Conservation (phyloP, 2,888 invertebrate species). For the Agrenia bidenticulata region DNA sequence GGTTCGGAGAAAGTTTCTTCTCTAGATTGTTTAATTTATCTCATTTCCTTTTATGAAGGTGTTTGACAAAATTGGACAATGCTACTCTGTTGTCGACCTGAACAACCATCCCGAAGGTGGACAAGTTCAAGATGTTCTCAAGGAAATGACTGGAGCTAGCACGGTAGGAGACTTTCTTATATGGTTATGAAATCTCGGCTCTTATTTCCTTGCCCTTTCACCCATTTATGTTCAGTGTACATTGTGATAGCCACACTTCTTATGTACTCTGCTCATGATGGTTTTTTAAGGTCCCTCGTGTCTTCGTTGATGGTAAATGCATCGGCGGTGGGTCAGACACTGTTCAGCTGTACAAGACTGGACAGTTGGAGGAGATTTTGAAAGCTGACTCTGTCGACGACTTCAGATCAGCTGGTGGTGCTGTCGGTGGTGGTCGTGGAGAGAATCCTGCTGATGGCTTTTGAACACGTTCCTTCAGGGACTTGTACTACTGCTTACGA, state of each 20-base stretch:
- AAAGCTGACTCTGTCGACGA: not conserved
- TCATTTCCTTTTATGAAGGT: constrained; percentile 27
- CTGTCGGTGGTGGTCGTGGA: not conserved
- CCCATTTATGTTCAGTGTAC: not conserved
- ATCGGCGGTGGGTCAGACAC: constrained; percentile 92
- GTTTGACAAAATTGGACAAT: constrained; percentile 70
- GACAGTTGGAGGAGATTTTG: constrained; percentile 61
- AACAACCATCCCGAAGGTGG: constrained; percentile 75
- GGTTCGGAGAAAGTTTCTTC: not conserved
- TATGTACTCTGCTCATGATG: too few relatives aligned
- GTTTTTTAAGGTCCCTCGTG: constrained; percentile 76
- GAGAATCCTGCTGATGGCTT: constrained; percentile 11
- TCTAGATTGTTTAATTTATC: not conserved
- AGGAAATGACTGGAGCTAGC: constrained; percentile 76
- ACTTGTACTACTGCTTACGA: too few relatives aligned
- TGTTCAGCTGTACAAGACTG: constrained; percentile 69
- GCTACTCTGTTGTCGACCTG: constrained; percentile 75
- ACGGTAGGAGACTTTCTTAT: constrained; percentile 62
- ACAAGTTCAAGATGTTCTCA: constrained; percentile 76
- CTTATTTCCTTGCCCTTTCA: too few relatives aligned
- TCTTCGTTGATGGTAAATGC: constrained; percentile 86
- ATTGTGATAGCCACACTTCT: not conserved
- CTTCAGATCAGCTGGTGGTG: not conserved
- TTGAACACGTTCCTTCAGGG: too few relatives aligned
- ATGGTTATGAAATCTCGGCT: not conserved